These are phyloP conservation scores for Chrysolina oricalcia DNA, from an alignment of 2,888 invertebrate species.

Conservation along the genomic window DNA sequence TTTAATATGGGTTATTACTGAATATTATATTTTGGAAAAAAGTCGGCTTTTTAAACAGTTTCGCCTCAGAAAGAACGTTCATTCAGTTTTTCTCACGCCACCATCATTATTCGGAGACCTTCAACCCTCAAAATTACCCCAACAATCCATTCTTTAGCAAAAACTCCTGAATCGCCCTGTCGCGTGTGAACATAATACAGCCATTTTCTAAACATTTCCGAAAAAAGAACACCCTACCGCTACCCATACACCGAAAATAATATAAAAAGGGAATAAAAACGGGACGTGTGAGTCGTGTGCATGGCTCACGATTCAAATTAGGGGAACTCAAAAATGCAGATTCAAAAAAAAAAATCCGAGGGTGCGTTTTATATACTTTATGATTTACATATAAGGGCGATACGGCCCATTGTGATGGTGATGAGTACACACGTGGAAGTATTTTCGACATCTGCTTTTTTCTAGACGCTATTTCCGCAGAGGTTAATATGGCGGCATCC, in stretches of 20 bases:
- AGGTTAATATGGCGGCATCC: slow-evolving; percentile 41
- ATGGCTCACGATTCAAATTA: slow-evolving; percentile 31
- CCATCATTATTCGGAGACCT: slow-evolving; percentile 7
- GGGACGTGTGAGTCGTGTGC: slow-evolving; percentile 44
- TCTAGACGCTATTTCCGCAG: slow-evolving; percentile 43
- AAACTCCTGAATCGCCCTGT: slow-evolving; percentile 27
- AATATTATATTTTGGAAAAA: neutral
- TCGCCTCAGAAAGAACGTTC: neutral
- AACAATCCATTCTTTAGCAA: slow-evolving; percentile 25
- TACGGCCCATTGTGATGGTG: slow-evolving; percentile 34
- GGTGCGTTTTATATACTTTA: slow-evolving; percentile 56
- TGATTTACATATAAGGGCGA: slow-evolving; percentile 59
- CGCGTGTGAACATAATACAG: slow-evolving; percentile 46
- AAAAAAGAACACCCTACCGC: slow-evolving; percentile 44
- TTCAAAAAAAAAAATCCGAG: slow-evolving; percentile 53
- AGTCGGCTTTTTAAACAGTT: neutral
- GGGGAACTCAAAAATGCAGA: slow-evolving; percentile 36
- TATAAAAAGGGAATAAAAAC: slow-evolving; percentile 43
- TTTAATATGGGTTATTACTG: neutral
- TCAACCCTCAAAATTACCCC: neutral
- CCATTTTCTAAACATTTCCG: slow-evolving; percentile 47
- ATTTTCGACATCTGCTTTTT: slow-evolving; percentile 49
- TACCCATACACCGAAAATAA: slow-evolving; percentile 38
- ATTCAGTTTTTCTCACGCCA: slow-evolving; percentile 18
- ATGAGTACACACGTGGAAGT: slow-evolving; percentile 47